Evolutionary conservation across 2,888 invertebrate species (phyloP), one percentile per base, ranked within the genome.

Genomic region (Ceramica pisi): DNA sequence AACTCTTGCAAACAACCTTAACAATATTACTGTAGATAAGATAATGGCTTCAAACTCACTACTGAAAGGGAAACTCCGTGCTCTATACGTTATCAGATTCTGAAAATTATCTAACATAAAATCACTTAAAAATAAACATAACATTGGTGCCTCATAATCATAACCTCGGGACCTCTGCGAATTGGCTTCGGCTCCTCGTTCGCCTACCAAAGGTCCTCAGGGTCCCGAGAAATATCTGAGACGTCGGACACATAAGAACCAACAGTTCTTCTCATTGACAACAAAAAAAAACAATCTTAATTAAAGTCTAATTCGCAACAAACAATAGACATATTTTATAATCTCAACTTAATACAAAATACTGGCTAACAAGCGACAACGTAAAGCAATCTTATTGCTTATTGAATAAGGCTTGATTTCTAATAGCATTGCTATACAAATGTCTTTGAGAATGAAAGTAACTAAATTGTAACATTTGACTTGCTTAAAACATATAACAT

Each of bases 371-470:
- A 79, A 81, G 82, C 68, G 64, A 73, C 59, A 71, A 19, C 26
- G 26, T 69, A 86, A 86, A 90, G 87, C 89, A 90, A 90, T 88
- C 77, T 87, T 86, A 92, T 91, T 90, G 88, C 89, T 89, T 60
- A 86, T 10, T 70, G 69, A 78, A 86, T 88, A 91, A 88, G 85
- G 86, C 87, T 67, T 81, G 69, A 74, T 79, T 83, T 80, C 23
- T 62, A 74, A 62, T 35, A 65, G 35, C 62, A 59, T 67, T 35
- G n/a, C 41, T 67, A 46, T 59, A 72, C 50, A 44, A 67, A 71
- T 68, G 65, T 68, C 44, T 79, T 75, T 75, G 53, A 66, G 38
- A 46, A 26, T 46, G 26, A n/a, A 50, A 56, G 31, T 23, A 71
- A 60, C 26, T 57, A 62, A 68, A 68, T 68, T 68, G 63, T 70